These are phyloP conservation scores for Asobara japonica DNA, from an alignment of 1,140 invertebrate genomes.

Conservation along the genomic window DNA sequence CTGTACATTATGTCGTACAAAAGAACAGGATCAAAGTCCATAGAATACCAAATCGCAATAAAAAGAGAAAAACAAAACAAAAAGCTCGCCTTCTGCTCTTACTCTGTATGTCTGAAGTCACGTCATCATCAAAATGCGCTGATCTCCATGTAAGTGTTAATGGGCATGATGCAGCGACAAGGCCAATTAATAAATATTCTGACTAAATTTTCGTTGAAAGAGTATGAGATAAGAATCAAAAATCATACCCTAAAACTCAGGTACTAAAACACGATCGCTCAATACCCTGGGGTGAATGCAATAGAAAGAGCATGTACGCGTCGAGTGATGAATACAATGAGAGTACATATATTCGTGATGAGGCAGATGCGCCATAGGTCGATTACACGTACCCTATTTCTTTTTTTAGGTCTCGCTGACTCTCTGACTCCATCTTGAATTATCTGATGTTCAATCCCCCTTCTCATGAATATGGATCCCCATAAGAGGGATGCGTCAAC, in stretches of 20 bases:
- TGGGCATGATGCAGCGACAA: too few species aligned
- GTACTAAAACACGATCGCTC: not conserved
- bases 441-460: constrained; percentile 46
- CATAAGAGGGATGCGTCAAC: constrained; percentile 16
- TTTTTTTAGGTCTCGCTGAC: constrained; percentile 46
- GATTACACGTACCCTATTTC: constrained; percentile 8
- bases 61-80: too few species aligned
- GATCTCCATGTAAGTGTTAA: too few species aligned
- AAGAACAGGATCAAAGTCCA: too few species aligned
- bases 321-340: constrained; percentile 12
- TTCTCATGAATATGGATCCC: not conserved
- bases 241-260: not conserved
- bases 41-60: too few species aligned
- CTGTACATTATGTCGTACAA: too few species aligned
- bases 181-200: not conserved
- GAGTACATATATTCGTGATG: constrained; percentile 12
- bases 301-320: constrained; percentile 22
- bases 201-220: not conserved
- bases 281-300: constrained; percentile 2
- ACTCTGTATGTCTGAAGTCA: too few species aligned
- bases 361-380: constrained; percentile 25
- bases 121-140: too few species aligned
- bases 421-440: constrained; percentile 65
- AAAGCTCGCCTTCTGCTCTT: too few species aligned
- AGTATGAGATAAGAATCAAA: not conserved